Evolutionary conservation across 2,888 invertebrate genomes (phyloP), one percentile per base, ranked within the genome.

Genomic region (Ischnura elegans): DNA sequence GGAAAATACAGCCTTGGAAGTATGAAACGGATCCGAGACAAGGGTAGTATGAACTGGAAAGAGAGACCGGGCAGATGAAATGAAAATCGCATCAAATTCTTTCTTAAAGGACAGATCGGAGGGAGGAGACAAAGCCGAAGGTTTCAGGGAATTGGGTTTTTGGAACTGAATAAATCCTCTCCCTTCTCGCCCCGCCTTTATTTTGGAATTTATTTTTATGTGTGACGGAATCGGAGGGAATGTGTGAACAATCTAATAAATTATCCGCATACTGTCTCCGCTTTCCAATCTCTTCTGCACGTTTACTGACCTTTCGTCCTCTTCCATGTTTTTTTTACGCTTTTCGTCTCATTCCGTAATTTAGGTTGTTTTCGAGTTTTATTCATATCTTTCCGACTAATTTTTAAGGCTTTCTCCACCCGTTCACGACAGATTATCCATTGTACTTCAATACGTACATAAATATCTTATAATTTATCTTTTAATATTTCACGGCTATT

Each of bases 211-310:
- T 13, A 61, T 61, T 76, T 61, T 90, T 90, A 61, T 43, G 61
- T n/a, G 43, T 25, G 61, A 90, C n/a, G 42, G 61, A 90, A 90
- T 66, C 90, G 55, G 66, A 66, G 47, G 45, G 61, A 61, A 90
- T 90, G n/a, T 61, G 90, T 45, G 90, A 90, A 90, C 55, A 90
- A 90, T 90, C 90, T 66, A 66, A 90, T 90, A 90, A 90, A 90
- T 90, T 90, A 90, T 90, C 66, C 90, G 36, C 55, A 55, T 42
- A 66, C 61, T 90, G 90, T 90, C 55, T 90, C 36, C 21, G 25
- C 61, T 43, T 90, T 61, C 66, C n/a, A n/a, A n/a, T n/a, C n/a
- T n/a, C n/a, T n/a, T n/a, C n/a, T n/a, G n/a, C n/a, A n/a, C n/a
- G n/a, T n/a, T 76, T 76, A 16, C 87, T 87, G 25, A 87, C 87